A percentile compares a stretch with the other conserved stretches of the same genome.
phyloP scores from a whole-genome alignment of 2,797 vertebrate genomes.

The Valencia hispanica region DNA sequence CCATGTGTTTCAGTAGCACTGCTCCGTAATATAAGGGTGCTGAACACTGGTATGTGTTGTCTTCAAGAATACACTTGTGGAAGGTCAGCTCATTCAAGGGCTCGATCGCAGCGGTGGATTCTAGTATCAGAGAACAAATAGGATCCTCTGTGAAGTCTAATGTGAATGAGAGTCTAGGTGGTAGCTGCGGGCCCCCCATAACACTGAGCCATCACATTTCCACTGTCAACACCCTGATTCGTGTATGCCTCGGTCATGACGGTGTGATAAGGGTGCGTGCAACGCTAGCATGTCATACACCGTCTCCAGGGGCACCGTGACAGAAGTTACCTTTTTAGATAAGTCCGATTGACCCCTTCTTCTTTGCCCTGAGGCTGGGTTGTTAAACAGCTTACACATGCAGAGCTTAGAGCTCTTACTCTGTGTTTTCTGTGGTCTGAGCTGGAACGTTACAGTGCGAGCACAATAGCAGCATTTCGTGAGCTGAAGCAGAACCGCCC shows the following conservation, averaged over 20 bases:
- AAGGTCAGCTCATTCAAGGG: background rate
- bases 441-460: background rate
- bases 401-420: conserved; percentile 2
- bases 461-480: conserved; percentile 3
- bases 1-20: background rate
- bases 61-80: background rate
- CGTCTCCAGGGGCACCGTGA: background rate
- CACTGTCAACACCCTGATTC: fast-evolving
- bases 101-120: background rate
- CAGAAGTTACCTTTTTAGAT: background rate
- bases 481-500: background rate
- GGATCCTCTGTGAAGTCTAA: conserved; percentile 14
- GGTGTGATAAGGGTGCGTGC: fast-evolving
- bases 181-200: fast-evolving
- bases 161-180: background rate
- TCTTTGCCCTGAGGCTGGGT: background rate
- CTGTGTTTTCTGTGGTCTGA: background rate
- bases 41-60: background rate
- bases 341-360: background rate
- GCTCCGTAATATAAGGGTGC: conserved; percentile 1
- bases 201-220: background rate
- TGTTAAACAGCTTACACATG: background rate
- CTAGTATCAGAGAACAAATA: background rate
- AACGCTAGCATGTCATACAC: conserved; percentile 7
- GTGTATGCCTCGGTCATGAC: fast-evolving